A percentile compares a stretch with the other conserved stretches of the same genome.
Conservation (phyloP, 2,113 vertebrate species). For the Gymnocephalus cernua region DNA sequence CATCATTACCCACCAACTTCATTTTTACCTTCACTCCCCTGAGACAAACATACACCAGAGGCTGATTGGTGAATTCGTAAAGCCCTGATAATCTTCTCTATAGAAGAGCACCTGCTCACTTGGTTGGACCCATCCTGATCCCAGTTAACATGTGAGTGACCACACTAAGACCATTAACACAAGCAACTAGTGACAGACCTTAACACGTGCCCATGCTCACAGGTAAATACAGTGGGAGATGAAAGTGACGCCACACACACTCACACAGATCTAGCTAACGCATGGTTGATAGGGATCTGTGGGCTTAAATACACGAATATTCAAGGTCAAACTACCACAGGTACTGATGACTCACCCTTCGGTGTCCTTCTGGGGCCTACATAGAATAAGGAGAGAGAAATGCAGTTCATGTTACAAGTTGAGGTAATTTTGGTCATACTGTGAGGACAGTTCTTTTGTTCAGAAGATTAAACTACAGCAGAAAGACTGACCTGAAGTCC, state of each 20-base stretch:
- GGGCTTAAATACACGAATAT: slow-evolving; percentile 42
- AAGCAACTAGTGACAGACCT: slow-evolving; percentile 54
- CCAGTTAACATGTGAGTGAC: slow-evolving; percentile 75
- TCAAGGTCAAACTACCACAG: slow-evolving; percentile 19
- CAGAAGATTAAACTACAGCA: background rate
- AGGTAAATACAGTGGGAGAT: slow-evolving; percentile 50
- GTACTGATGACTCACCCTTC: slow-evolving; percentile 75
- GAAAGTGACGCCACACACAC: slow-evolving; percentile 32
- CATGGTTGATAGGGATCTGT: slow-evolving; percentile 36
- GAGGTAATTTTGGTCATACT: background rate
- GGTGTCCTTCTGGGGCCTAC: slow-evolving; percentile 74
- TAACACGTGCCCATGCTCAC: slow-evolving; percentile 48
- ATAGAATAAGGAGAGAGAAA: slow-evolving; percentile 25
- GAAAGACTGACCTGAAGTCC: slow-evolving; percentile 89
- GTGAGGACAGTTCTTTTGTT: background rate
- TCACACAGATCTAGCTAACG: background rate
- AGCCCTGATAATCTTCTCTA: slow-evolving; percentile 67
- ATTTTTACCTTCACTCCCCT: background rate
- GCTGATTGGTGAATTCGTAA: slow-evolving; percentile 51
- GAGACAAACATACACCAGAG: background rate
- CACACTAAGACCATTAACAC: slow-evolving; percentile 69
- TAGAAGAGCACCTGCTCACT: slow-evolving; percentile 61
- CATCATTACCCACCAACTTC: background rate
- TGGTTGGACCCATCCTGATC: slow-evolving; percentile 57
- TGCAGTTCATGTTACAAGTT: background rate